Percentiles rank a stretch among this genome's conserved stretches.
phyloP scores from a whole-genome alignment of 2,888 invertebrate genomes.

The Monoplex corrugatus region DNA sequence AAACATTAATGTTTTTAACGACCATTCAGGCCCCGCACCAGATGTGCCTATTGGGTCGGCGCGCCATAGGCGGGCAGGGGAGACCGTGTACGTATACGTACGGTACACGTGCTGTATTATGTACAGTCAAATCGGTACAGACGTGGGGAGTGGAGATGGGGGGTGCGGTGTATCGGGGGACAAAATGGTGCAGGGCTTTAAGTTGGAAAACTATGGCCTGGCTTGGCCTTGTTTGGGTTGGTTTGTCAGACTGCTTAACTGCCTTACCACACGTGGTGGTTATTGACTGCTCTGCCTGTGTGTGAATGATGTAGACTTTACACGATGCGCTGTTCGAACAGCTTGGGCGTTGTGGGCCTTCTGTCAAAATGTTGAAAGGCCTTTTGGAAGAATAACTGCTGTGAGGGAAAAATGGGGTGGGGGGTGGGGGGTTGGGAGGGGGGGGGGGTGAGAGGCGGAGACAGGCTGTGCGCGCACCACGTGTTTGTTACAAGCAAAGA shows the following conservation, averaged over 20 bases:
- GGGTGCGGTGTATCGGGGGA: background rate
- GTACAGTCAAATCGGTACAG: too few relatives aligned
- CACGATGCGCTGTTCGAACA: too few relatives aligned
- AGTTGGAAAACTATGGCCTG: background rate
- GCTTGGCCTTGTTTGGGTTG: too few relatives aligned
- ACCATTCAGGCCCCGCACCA: background rate
- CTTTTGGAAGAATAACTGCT: too few relatives aligned
- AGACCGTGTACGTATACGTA: too few relatives aligned
- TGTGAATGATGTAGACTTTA: too few relatives aligned
- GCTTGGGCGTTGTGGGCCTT: background rate
- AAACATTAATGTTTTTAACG: constrained; percentile 43
- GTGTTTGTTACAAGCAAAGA: too few relatives aligned
- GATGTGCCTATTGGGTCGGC: background rate
- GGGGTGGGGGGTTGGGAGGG: background rate
- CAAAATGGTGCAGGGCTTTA: background rate
- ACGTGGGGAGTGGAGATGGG: background rate
- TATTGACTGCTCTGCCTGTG: background rate
- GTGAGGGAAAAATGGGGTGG: too few relatives aligned
- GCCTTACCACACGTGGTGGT: background rate
- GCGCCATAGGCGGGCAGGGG: too few relatives aligned
- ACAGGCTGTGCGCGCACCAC: too few relatives aligned
- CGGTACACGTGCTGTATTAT: too few relatives aligned
- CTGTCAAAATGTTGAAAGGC: background rate
- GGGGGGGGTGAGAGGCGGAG: background rate
- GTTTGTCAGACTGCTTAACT: too few relatives aligned